phyloP scores from a whole-genome alignment of 2,888 invertebrate genomes.

The Amphipyra tragopoginis region DNA sequence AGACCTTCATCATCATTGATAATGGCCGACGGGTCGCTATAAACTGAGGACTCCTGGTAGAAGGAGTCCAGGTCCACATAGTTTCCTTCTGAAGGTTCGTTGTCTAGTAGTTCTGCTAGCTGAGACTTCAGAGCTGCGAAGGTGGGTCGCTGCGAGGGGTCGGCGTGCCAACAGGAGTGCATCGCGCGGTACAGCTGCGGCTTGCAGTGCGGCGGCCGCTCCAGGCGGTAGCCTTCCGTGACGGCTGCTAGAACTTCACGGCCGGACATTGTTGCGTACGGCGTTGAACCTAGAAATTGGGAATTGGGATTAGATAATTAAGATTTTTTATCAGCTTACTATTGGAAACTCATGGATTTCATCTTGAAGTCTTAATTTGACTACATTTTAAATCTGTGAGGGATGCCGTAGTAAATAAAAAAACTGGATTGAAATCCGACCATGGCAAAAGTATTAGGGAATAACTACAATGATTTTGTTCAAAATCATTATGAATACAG shows the following conservation, averaged over 20 bases:
- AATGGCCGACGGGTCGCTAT: conserved; percentile 87
- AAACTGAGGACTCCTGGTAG: conserved; percentile 91
- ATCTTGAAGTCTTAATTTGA: too few relatives aligned
- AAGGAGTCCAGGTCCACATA: conserved; percentile 93
- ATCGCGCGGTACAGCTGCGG: conserved; percentile 88
- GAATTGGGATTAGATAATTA: too few relatives aligned
- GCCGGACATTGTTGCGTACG: conserved; percentile 95
- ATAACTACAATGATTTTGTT: too few relatives aligned
- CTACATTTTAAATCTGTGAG: too few relatives aligned
- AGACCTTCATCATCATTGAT: conserved; percentile 86
- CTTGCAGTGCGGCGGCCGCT: conserved; percentile 94
- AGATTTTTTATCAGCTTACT: too few relatives aligned
- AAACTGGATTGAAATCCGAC: too few relatives aligned
- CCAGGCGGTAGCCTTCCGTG: conserved; percentile 94
- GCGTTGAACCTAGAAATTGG: conserved; percentile 92
- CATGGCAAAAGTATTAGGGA: too few relatives aligned
- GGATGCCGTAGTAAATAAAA: too few relatives aligned
- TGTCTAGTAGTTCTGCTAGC: conserved; percentile 90
- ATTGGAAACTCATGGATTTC: too few relatives aligned
- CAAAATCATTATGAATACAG: too few relatives aligned
- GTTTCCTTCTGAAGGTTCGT: conserved; percentile 91
- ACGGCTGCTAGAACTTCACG: conserved; percentile 95
- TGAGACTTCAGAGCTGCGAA: conserved; percentile 91
- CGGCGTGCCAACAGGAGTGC: conserved; percentile 91
- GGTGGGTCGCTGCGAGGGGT: conserved; percentile 93